Evolutionary conservation across 2,797 vertebrate species (phyloP), one percentile per base, ranked within the genome.

Genomic region (Emys orbicularis): DNA sequence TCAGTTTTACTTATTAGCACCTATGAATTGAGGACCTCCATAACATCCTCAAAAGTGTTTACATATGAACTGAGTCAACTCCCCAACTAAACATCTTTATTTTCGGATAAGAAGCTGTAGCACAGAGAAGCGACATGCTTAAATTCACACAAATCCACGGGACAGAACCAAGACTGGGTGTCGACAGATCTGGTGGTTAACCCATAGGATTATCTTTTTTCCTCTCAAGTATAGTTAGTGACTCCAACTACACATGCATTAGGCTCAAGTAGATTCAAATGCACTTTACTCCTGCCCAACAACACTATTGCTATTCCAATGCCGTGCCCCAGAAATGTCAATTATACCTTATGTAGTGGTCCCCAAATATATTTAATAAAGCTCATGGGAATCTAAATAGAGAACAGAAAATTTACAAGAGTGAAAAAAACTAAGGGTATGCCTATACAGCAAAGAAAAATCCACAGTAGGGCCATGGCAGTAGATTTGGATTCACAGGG

Each of bases 271-370:
- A 23, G n/a, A 85, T 57, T 61, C 23, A 82, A 91, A 56, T 25
- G 3, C 3, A 34, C 25, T 87, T 81, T 25, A 23, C 52, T 90
- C 27, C 54, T 37, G 65, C 9, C 1, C n/a, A 37, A 23, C 61
- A 65, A 65, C 12, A 47, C 10, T 5, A 84, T 18, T 2, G 15
- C 50, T 21, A 41, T 29, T 47, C 27, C 2, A 2, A 91, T 90
- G 84, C 1, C 47, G 88, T 56, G 77, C 5, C 21, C 23, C 41
- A 52, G 5, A 29, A 0, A 0, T 21, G 81, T 10, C 49, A 84
- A 37, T 81, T 88, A 56, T 49, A 21, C 29, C 31, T 72, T 37
- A 76, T 21, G 18, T 10, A 47, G 27, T 29, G 89, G 72, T 27
- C 72, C 89, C 34, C 81, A 72, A 81, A 44, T 84, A 82, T 0